Evolutionary conservation across 1,140 invertebrate species (phyloP).

Genomic region (Drosophila orena): DNA sequence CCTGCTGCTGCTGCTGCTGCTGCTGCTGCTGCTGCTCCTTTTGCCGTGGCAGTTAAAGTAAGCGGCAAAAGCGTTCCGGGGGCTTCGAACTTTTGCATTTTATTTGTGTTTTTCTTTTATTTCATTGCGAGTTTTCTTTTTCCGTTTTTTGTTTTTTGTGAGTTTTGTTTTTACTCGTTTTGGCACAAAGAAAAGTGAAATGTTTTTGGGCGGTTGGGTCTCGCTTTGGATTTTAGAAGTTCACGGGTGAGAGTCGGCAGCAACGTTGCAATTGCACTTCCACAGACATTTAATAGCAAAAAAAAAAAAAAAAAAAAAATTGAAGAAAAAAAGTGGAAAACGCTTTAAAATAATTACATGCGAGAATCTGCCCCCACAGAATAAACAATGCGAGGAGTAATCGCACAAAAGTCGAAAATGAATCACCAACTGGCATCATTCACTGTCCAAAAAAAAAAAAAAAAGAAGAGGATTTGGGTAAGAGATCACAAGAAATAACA

Average conservation of each 20-base stretch:
- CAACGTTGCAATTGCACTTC: slow-evolving; percentile 56
- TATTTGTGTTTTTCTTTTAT: slow-evolving; percentile 28
- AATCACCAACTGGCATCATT: slow-evolving; percentile 47
- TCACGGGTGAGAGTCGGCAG: slow-evolving; percentile 11
- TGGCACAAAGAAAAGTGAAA: slow-evolving; percentile 79
- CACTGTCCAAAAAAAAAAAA: slow-evolving; percentile 22
- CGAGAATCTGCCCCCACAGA: slow-evolving; percentile 39
- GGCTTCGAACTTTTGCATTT: slow-evolving; percentile 77
- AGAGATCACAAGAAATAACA: slow-evolving; percentile 26
- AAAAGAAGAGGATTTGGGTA: slow-evolving; percentile 6
- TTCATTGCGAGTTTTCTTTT: neutral
- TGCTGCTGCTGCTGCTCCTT: slow-evolving; percentile 15
- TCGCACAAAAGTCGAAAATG: slow-evolving; percentile 26
- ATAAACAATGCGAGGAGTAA: slow-evolving; percentile 13
- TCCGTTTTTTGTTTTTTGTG: slow-evolving; percentile 3
- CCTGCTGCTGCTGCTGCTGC: neutral
- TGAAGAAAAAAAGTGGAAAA: slow-evolving; percentile 27
- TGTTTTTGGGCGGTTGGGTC: slow-evolving; percentile 51
- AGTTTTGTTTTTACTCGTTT: slow-evolving; percentile 41
- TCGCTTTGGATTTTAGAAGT: slow-evolving; percentile 42
- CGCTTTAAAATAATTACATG: slow-evolving; percentile 60
- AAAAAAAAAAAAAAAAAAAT: neutral
- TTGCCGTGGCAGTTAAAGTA: slow-evolving; percentile 60
- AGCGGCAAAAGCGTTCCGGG: slow-evolving; percentile 54
- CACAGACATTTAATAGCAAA: slow-evolving; percentile 42